Conservation (phyloP, 2,888 invertebrate species). For the Eupithecia exiguata region DNA sequence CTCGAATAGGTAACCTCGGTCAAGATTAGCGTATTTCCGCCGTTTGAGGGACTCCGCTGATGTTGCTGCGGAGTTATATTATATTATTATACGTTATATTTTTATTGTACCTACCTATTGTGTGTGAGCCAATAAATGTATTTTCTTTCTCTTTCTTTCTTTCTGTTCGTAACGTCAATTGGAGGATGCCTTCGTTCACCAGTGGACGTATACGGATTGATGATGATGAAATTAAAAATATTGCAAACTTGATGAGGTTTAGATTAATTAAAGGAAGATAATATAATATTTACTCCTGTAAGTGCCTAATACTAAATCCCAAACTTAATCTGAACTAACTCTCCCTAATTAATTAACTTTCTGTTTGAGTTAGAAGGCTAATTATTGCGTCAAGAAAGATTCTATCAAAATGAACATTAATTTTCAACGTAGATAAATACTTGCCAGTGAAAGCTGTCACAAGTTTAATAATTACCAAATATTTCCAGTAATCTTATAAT, state of each 20-base stretch:
- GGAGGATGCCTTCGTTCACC: too few relatives aligned
- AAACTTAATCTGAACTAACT: not conserved
- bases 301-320: not conserved
- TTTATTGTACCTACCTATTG: too few relatives aligned
- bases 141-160: too few relatives aligned
- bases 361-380: slow-evolving; percentile 55
- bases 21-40: too few relatives aligned
- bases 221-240: not conserved
- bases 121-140: too few relatives aligned
- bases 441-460: slow-evolving; percentile 6
- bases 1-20: too few relatives aligned
- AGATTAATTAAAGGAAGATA: not conserved
- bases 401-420: slow-evolving; percentile 32
- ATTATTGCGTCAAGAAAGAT: slow-evolving; percentile 52
- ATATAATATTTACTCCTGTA: not conserved
- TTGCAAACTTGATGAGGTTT: too few relatives aligned
- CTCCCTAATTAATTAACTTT: slow-evolving; percentile 54
- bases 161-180: too few relatives aligned
- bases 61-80: too few relatives aligned
- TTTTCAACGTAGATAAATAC: slow-evolving; percentile 15
- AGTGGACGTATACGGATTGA: too few relatives aligned
- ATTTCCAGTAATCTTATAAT: not conserved
- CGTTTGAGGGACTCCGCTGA: too few relatives aligned
- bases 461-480: slow-evolving; percentile 8
- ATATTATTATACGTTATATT: too few relatives aligned